Conservation (phyloP, 2,113 vertebrate species). For the Melierax canorus region DNA sequence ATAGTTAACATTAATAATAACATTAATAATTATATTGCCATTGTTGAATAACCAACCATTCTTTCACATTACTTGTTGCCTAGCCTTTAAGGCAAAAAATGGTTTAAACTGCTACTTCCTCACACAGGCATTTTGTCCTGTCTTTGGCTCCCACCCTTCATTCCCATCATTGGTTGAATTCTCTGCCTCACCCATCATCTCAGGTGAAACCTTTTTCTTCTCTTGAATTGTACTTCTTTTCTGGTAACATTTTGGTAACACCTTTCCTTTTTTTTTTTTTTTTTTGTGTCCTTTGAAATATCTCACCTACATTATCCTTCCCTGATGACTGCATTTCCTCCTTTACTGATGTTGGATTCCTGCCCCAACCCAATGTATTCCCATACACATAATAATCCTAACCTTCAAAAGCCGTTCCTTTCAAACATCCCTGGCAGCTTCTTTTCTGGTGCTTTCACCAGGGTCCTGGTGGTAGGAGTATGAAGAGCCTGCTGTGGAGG, state of each 20-base stretch:
- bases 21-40: background rate
- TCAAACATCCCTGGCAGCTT: background rate
- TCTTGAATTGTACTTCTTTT: background rate
- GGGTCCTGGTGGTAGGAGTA: background rate
- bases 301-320: background rate
- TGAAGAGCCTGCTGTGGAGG: background rate
- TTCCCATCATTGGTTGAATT: background rate
- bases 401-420: background rate
- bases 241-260: background rate
- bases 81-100: background rate
- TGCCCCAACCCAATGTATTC: fast-evolving
- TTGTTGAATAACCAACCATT: background rate
- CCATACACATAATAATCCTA: background rate
- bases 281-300: background rate
- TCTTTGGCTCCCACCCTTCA: background rate
- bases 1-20: background rate
- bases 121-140: background rate
- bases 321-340: background rate
- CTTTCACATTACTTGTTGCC: background rate
- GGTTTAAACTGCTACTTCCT: background rate
- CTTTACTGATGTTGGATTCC: background rate
- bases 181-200: background rate
- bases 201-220: background rate
- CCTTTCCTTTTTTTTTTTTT: background rate
- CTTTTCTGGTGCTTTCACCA: background rate